Conservation (phyloP, 2,797 vertebrate species). For the Pogonophryne albipinna region DNA sequence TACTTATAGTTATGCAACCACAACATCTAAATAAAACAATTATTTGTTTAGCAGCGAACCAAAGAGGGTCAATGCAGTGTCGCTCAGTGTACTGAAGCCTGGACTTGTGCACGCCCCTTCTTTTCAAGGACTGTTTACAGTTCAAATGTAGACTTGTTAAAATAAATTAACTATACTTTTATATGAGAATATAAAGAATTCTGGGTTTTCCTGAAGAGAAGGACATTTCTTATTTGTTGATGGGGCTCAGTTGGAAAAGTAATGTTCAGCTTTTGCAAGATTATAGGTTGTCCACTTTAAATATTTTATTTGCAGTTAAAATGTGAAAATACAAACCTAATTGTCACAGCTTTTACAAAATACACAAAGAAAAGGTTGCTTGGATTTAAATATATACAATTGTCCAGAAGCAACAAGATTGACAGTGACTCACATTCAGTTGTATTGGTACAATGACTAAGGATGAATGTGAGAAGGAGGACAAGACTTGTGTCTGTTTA, state of each 20-base stretch:
- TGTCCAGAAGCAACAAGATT: not conserved
- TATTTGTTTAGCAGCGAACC: no score
- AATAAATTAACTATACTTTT: no score
- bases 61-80: no score
- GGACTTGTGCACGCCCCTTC: no score
- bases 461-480: slow-evolving; percentile 9
- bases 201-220: no score
- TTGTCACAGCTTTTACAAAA: not conserved
- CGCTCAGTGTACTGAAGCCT: no score
- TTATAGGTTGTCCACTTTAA: not conserved
- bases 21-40: no score
- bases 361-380: slow-evolving; percentile 1
- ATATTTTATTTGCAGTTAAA: slow-evolving; percentile 35
- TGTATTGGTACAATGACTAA: not conserved
- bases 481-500: slow-evolving; percentile 33
- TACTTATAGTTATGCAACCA: no score
- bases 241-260: not conserved
- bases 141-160: no score
- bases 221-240: no score
- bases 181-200: no score
- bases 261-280: not conserved
- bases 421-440: not conserved
- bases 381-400: not conserved
- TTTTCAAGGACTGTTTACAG: no score
- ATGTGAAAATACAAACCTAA: slow-evolving; percentile 3